Percentiles rank a stretch among this genome's conserved stretches.
Conservation (phyloP, 2,888 invertebrate genomes). For the Xylota sylvarum region DNA sequence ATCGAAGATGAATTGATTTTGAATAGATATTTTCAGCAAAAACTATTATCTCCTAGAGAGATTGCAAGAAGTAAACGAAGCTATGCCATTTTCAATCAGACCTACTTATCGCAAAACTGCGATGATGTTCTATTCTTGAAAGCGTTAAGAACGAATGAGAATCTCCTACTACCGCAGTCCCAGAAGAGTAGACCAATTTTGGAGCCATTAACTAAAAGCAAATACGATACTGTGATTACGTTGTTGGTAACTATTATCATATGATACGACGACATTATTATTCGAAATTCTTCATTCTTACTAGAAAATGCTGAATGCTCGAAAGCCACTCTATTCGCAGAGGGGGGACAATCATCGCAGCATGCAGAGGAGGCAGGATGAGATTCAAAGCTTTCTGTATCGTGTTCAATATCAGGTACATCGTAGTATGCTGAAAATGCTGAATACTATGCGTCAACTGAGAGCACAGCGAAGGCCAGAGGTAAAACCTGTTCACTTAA, state of each 20-base stretch:
- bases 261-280: background rate
- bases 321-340: slow-evolving; percentile 81
- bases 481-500: slow-evolving; percentile 62
- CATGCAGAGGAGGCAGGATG: slow-evolving; percentile 77
- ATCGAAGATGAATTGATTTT: background rate
- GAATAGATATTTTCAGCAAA: slow-evolving; percentile 76
- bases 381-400: slow-evolving; percentile 79
- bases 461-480: slow-evolving; percentile 78
- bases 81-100: slow-evolving; percentile 81
- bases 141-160: slow-evolving; percentile 79
- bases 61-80: slow-evolving; percentile 80
- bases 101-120: slow-evolving; percentile 81
- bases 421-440: slow-evolving; percentile 80
- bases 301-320: slow-evolving; percentile 83
- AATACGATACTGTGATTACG: slow-evolving; percentile 80
- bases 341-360: slow-evolving; percentile 80
- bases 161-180: slow-evolving; percentile 79
- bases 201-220: slow-evolving; percentile 76
- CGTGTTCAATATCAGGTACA: slow-evolving; percentile 82
- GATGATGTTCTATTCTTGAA: slow-evolving; percentile 81
- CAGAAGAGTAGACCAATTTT: slow-evolving; percentile 79
- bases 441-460: slow-evolving; percentile 79
- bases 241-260: slow-evolving; percentile 80
- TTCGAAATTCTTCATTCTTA: background rate
- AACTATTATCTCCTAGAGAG: slow-evolving; percentile 81